A percentile compares a stretch with the other conserved stretches of the same genome.
Conservation (phyloP, 2,113 vertebrate species). For the Apeltes quadracus region DNA sequence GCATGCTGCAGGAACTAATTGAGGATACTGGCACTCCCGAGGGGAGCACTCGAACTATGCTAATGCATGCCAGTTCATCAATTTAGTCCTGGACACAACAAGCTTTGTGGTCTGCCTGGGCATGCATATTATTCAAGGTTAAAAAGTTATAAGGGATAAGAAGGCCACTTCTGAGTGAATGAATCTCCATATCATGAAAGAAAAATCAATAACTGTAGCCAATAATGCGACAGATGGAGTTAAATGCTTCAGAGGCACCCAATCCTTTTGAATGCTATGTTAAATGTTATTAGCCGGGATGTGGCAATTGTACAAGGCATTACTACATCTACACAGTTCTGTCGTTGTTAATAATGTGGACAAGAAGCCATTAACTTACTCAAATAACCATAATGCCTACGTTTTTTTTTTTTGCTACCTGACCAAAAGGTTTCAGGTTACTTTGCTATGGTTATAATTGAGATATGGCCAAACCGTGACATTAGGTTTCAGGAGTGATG, state of each 20-base stretch:
- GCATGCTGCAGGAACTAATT: slow-evolving; percentile 23
- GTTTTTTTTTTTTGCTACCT: neutral
- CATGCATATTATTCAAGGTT: slow-evolving; percentile 74
- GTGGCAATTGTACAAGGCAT: slow-evolving; percentile 13
- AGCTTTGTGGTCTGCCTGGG: slow-evolving; percentile 45
- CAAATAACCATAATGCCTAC: slow-evolving; percentile 10
- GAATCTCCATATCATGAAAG: slow-evolving; percentile 73
- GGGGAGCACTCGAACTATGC: slow-evolving; percentile 67
- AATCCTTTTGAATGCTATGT: slow-evolving; percentile 37
- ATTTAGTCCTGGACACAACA: slow-evolving; percentile 54
- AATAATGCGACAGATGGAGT: slow-evolving; percentile 60
- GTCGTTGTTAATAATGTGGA: slow-evolving; percentile 1
- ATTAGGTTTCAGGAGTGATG: slow-evolving; percentile 18
- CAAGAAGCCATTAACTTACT: slow-evolving; percentile 18
- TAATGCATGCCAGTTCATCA: slow-evolving; percentile 76
- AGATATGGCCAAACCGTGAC: slow-evolving; percentile 28
- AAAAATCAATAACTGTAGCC: slow-evolving; percentile 68
- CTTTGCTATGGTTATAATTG: slow-evolving; percentile 12
- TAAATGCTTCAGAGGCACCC: slow-evolving; percentile 52
- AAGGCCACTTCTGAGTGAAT: slow-evolving; percentile 61
- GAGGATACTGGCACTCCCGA: slow-evolving; percentile 51
- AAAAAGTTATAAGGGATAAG: slow-evolving; percentile 63
- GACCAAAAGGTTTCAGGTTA: neutral
- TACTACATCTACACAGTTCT: neutral
- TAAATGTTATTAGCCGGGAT: slow-evolving; percentile 23